These are phyloP conservation scores for Punctoribates punctum DNA, from an alignment of 2,888 invertebrate species.

Conservation along the genomic window DNA sequence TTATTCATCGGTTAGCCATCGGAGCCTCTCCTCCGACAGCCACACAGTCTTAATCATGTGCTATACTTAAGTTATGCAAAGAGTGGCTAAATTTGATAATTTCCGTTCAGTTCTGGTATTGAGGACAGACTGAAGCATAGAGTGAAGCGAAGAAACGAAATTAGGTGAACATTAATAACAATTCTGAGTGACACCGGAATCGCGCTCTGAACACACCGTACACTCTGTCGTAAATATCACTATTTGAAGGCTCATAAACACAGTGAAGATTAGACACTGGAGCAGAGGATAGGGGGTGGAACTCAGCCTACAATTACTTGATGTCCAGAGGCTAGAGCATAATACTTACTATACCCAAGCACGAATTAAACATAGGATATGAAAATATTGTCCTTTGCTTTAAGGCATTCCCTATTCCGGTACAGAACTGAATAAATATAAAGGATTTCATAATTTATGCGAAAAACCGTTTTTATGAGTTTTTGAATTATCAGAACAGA, in stretches of 20 bases:
- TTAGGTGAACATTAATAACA: conserved; percentile 38
- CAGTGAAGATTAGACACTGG: not conserved
- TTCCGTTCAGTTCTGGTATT: conserved; percentile 4
- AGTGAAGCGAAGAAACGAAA: not conserved
- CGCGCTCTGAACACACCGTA: conserved; percentile 18
- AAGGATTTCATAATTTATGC: too few relatives aligned
- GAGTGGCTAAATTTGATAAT: conserved; percentile 10
- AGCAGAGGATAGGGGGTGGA: not conserved
- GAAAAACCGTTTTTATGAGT: too few relatives aligned
- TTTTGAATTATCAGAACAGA: too few relatives aligned
- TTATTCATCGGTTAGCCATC: conserved; percentile 35
- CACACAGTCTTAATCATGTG: conserved; percentile 17
- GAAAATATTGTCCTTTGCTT: conserved; percentile 18
- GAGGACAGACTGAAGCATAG: not conserved
- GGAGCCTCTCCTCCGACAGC: conserved; percentile 21
- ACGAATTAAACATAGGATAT: not conserved
- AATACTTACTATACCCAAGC: not conserved
- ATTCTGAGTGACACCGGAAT: conserved; percentile 34
- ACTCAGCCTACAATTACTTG: not conserved
- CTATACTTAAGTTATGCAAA: not conserved
- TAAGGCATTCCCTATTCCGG: conserved; percentile 25
- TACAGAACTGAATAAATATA: not conserved
- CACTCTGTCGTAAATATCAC: conserved; percentile 15
- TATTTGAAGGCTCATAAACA: conserved; percentile 2
- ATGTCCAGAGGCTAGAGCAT: conserved; percentile 15